Base-by-base conservation (phyloP, 2,797 vertebrate genomes). In the Thripadectes ignobilis region DNA sequence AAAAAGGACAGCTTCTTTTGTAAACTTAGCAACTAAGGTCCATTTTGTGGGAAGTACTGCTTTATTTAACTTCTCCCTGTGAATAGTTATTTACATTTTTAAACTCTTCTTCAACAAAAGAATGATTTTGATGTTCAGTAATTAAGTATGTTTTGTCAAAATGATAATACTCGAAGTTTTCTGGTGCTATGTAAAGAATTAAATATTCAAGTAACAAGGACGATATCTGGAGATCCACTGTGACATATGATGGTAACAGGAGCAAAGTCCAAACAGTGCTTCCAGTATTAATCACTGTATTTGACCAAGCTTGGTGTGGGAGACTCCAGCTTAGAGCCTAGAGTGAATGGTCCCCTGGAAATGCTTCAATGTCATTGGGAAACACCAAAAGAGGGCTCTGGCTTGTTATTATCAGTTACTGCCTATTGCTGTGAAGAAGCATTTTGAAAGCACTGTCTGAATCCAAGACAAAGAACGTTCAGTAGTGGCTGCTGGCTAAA, bases 1-100 rank as follows among this genome's bases (percentile, higher is more conserved):
- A 97, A 97, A 97, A 97, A 97, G 97, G 97, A 72, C n/a, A 96
- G 89, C 67, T 75, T 18, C 86, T 92, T 48, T 80, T 62, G 52
- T 89, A 89, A 83, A 57, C 55, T 75, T 57, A 83, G 49, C 38
- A 85, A 58, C 85, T 91, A 83, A 93, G 75, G 52, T 71, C 83
- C n/a, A 86, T 72, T 93, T 74, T 84, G 41, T 67, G 75, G 81
- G 68, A 95, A 74, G 74, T 22, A 73, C 5, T 67, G 59, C 41
- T 93, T 87, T 88, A 95, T 92, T 77, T 83, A 78, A 73, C 51
- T 72, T 91, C 59, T 88, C 36, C 32, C 3, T 91, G 55, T 82
- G 93, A 97, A 89, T 4, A 89, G 34, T 74, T 66, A 89, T 34
- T 61, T 82, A 66, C 68, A 58, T 69, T 85, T 91, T 89, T 7